Evolutionary conservation across 2,797 vertebrate genomes (phyloP).

Genomic region (Peromyscus aztecus): DNA sequence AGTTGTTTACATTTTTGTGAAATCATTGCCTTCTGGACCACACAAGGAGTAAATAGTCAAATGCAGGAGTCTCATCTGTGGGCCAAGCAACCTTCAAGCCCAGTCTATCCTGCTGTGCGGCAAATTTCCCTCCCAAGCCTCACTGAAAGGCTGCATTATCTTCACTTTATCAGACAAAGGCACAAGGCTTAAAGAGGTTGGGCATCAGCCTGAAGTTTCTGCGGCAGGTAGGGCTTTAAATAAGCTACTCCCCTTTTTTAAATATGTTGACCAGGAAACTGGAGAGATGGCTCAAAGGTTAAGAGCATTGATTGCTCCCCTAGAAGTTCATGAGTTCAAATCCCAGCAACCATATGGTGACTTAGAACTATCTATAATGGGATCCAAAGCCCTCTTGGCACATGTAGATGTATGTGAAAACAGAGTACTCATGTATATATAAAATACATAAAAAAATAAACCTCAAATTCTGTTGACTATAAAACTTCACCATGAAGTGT

Average conservation of each 20-base stretch:
- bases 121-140: not conserved
- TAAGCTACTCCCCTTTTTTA: not conserved
- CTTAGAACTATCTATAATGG: no score
- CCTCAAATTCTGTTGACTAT: not conserved
- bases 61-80: constrained; percentile 31
- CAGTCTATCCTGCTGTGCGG: not conserved
- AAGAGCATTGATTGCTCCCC: not conserved
- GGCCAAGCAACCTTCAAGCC: not conserved
- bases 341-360: not conserved
- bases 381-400: not conserved
- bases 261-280: not conserved
- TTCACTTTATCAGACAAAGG: not conserved
- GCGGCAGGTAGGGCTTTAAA: not conserved
- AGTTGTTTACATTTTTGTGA: constrained; percentile 63
- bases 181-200: not conserved
- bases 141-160: not conserved
- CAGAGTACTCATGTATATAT: not conserved
- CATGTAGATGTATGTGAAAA: not conserved
- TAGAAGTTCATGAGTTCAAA: not conserved
- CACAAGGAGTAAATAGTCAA: constrained; percentile 64
- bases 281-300: not conserved
- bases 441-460: not conserved
- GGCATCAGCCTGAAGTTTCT: not conserved
- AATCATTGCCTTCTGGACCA: constrained; percentile 77
- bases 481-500: not conserved